Evolutionary conservation across 2,888 invertebrate genomes (phyloP).

Genomic region (Megalurothrips usitatus): DNA sequence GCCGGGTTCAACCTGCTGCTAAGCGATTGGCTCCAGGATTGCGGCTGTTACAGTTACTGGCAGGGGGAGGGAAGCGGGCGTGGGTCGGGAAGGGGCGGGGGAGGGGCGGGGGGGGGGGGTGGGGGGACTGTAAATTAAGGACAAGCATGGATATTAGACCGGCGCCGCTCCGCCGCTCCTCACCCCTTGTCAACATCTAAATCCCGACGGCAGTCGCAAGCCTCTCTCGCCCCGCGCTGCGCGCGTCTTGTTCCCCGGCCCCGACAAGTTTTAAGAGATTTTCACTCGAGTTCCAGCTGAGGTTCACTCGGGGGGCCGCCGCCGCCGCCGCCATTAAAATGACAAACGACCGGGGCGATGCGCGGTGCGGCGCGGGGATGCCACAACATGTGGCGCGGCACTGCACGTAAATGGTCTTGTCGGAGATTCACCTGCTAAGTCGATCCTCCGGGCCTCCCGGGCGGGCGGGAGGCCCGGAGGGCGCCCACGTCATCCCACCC

Average conservation of each 20-base stretch:
- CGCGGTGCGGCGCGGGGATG: neutral
- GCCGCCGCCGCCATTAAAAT: constrained; percentile 32
- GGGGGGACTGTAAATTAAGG: neutral
- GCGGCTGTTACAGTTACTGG: too few relatives aligned
- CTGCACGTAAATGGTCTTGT: too few relatives aligned
- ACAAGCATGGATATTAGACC: neutral
- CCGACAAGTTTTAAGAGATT: constrained; percentile 19
- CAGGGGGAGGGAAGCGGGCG: too few relatives aligned
- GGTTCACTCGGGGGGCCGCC: neutral
- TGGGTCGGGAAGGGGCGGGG: neutral
- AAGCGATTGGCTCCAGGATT: too few relatives aligned
- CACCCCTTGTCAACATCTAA: constrained; percentile 21
- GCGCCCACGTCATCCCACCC: too few relatives aligned
- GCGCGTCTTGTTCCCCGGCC: neutral
- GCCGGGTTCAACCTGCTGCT: too few relatives aligned
- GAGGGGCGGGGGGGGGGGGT: neutral
- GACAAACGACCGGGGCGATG: constrained; percentile 32
- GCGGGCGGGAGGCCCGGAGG: too few relatives aligned
- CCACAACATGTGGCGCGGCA: too few relatives aligned
- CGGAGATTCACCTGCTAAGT: too few relatives aligned
- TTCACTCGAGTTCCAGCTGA: constrained; percentile 26
- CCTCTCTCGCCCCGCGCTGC: neutral
- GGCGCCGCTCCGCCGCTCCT: neutral
- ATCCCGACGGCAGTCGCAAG: neutral
- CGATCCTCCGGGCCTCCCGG: too few relatives aligned